Evolutionary conservation across 2,888 invertebrate species (phyloP), one percentile per base, ranked within the genome.

Genomic region (Perithous albicinctus): DNA sequence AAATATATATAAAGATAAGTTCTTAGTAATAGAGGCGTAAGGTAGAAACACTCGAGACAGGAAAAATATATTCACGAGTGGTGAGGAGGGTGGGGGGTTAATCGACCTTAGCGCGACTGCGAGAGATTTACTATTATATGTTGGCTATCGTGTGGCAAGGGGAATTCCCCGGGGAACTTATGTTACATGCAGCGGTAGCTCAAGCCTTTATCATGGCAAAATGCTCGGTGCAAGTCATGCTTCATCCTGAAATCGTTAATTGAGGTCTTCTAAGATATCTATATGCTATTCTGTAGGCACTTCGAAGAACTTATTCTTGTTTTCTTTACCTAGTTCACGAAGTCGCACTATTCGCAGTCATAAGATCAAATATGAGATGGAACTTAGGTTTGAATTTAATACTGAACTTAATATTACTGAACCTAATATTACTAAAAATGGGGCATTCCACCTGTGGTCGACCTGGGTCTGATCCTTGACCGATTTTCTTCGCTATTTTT

Each of bases 1-100:
- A 74, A 74, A 74, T 74, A 51, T 64, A 51, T 64, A 64, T 64
- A 54, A 64, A 51, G 51, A 73, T 73, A 73, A 35, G 63, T 63
- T 48, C 20, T 18, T 18, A 35, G 59, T 63, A 73, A 73, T 63
- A 48, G 23, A 35, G 23, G 15, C 26, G 56, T 23, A 38, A 56
- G 4, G 26, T 15, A 15, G 29, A 59, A 32, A 59, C 59, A 32
- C 70, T 43, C 26, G 29, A 7, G 46, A 59, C 18, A 15, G 38
- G 43, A 23, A 54, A 74, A 64, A 63, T 46, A 74, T 64, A 18
- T 12, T 15, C 18, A 23, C 18, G 32, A 35, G 32, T 32, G 8
- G 59, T 18, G 32, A 64, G 38, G 32, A 15, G 35, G 41, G 29
- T 59, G 38, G 32, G 23, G 35, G 41, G 29, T 59, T 67, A 66